A percentile compares a stretch with the other conserved stretches of the same genome.
Conservation (phyloP, 2,888 invertebrate genomes). For the Temnothorax rugatulus region DNA sequence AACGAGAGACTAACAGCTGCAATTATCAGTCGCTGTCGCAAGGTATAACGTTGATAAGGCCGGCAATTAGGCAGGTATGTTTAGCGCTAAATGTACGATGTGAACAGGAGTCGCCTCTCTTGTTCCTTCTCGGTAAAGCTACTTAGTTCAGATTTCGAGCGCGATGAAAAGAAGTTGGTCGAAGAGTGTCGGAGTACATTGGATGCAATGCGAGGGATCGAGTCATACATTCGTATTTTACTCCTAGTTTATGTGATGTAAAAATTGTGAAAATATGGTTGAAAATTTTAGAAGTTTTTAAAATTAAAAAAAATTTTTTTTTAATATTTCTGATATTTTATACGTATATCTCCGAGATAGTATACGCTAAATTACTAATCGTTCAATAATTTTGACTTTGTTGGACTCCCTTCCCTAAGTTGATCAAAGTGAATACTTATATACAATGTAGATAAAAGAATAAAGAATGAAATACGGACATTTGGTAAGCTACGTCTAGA, state of each 20-base stretch:
- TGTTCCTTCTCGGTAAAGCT: background rate
- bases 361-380: background rate
- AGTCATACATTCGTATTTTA: background rate
- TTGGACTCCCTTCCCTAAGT: background rate
- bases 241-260: background rate
- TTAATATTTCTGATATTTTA: background rate
- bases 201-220: background rate
- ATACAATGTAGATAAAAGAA: background rate
- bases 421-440: background rate
- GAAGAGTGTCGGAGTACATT: background rate
- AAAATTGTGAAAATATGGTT: background rate
- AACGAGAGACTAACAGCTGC: background rate
- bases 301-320: background rate
- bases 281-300: background rate
- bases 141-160: background rate
- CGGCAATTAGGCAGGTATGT: conserved; percentile 4
- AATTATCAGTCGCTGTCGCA: background rate
- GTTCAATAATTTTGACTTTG: background rate
- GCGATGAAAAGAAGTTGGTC: background rate
- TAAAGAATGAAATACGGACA: background rate
- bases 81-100: background rate
- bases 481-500: background rate
- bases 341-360: background rate
- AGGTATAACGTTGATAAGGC: conserved; percentile 13
- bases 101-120: background rate